A percentile compares a stretch with the other conserved stretches of the same genome.
These are phyloP conservation scores for Crypturellus tataupa DNA, from an alignment of 2,797 vertebrate species.

Conservation along the genomic window DNA sequence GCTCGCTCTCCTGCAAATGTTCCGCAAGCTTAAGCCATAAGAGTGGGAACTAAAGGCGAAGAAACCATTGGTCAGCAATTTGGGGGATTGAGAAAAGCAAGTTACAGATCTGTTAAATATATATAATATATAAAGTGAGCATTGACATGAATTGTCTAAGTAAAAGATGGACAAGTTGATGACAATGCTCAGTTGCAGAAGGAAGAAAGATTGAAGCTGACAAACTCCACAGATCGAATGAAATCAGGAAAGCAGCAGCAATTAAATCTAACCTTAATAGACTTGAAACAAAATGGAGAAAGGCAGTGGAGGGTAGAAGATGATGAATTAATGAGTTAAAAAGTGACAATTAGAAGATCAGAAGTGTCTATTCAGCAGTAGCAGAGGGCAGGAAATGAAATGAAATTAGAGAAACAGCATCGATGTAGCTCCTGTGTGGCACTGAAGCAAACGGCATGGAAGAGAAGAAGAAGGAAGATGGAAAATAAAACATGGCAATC, in stretches of 20 bases:
- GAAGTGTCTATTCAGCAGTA: background rate
- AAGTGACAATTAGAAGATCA: constrained; percentile 33
- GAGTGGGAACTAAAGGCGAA: background rate
- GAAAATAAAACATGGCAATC: background rate
- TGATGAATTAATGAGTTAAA: constrained; percentile 33
- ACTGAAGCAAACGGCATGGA: background rate
- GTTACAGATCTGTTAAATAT: background rate
- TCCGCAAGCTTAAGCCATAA: background rate
- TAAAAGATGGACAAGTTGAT: background rate
- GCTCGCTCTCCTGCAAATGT: background rate
- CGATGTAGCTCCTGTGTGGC: background rate
- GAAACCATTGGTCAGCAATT: background rate
- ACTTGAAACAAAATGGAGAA: constrained; percentile 14
- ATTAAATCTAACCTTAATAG: constrained; percentile 28
- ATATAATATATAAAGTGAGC: background rate
- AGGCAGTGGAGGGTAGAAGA: constrained; percentile 28
- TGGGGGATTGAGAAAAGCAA: background rate
- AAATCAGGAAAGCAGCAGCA: constrained; percentile 10
- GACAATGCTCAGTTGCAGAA: background rate
- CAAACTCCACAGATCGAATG: background rate
- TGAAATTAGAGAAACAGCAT: background rate
- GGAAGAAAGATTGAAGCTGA: background rate
- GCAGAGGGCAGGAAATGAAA: background rate
- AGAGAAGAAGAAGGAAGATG: background rate
- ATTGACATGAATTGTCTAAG: background rate